These are phyloP conservation scores for Anthopleura xanthogrammica DNA, from an alignment of 92 coral and sea anemone species.

Conservation along the genomic window DNA sequence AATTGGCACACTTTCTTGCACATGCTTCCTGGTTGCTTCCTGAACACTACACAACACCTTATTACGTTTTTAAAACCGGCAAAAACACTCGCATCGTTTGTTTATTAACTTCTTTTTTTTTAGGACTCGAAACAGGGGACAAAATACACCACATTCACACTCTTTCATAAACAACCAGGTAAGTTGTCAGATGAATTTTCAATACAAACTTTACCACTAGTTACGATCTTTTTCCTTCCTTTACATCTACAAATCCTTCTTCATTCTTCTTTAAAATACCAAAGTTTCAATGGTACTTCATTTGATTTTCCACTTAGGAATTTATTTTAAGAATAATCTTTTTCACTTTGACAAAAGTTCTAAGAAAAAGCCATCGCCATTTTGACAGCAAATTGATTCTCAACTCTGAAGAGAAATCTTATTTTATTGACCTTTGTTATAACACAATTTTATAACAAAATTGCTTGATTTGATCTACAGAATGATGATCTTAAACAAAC, in stretches of 20 bases:
- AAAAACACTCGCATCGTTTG: background rate
- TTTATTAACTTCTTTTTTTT: background rate
- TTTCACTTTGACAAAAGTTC: background rate
- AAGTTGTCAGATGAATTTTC: background rate
- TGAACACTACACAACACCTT: background rate
- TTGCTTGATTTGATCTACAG: background rate
- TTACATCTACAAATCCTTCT: background rate
- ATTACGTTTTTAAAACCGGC: background rate
- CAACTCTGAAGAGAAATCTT: background rate
- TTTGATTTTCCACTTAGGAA: background rate
- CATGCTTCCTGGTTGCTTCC: conserved; percentile 18
- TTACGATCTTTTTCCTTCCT: background rate
- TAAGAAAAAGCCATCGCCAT: background rate
- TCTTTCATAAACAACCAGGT: conserved; percentile 7
- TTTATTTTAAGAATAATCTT: background rate
- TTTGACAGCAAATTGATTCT: background rate
- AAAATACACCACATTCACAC: background rate
- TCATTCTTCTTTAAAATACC: background rate
- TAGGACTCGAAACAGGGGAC: conserved; percentile 29
- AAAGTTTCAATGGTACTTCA: background rate
- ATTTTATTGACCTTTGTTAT: background rate
- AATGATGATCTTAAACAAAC: conserved; percentile 16
- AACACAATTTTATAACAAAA: background rate
- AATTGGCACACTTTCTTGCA: conserved; percentile 7
- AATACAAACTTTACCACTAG: background rate